Percentiles rank a stretch among this genome's conserved stretches.
These are phyloP conservation scores for Atractosteus spatula DNA, from an alignment of 2,113 vertebrate genomes.

Conservation along the genomic window DNA sequence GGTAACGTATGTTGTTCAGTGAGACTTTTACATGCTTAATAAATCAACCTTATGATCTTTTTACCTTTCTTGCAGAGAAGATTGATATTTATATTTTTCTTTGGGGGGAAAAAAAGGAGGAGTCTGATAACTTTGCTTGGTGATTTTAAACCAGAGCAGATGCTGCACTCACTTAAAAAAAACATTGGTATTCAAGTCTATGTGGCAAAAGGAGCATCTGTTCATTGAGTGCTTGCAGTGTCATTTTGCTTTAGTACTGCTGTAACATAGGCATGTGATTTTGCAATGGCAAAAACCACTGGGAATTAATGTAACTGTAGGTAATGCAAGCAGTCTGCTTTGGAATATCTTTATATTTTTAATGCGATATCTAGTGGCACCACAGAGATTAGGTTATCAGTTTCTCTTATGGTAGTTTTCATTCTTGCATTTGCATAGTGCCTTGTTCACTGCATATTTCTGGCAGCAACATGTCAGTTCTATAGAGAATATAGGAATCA, in stretches of 20 bases:
- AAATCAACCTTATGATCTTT: constrained; percentile 16
- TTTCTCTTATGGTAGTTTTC: no score
- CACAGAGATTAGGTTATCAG: no score
- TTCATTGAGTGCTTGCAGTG: constrained; percentile 7
- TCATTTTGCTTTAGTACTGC: not conserved
- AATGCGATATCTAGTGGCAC: no score
- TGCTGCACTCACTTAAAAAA: not conserved
- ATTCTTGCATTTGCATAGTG: no score
- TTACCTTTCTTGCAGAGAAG: constrained; percentile 12
- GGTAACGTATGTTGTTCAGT: not conserved
- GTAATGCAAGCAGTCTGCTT: no score
- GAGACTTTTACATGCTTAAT: constrained; percentile 17
- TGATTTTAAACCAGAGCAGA: not conserved
- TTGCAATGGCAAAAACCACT: not conserved
- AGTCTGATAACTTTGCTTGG: not conserved
- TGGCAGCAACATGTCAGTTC: no score
- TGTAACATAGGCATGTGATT: not conserved
- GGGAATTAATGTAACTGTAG: not conserved
- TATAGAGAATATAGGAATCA: no score
- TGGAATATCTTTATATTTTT: no score
- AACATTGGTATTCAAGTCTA: constrained; percentile 13
- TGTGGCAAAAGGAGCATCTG: constrained; percentile 6
- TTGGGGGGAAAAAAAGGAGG: not conserved
- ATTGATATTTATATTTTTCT: not conserved
- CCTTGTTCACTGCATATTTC: no score